Evolutionary conservation across 2,797 vertebrate species (phyloP).

Genomic region (Coreius guichenoti): DNA sequence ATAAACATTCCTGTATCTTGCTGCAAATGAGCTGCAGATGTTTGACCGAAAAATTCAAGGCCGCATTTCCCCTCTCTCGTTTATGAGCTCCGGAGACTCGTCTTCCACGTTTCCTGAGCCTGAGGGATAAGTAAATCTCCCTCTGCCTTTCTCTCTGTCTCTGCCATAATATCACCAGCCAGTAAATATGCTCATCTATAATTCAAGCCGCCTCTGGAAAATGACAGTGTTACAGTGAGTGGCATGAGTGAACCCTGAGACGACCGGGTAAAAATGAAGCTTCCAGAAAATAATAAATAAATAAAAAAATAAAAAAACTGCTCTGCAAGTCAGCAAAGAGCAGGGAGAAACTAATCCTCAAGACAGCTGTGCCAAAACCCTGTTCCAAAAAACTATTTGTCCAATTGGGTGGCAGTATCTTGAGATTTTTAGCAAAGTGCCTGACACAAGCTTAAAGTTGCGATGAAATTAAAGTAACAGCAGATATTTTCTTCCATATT

Average conservation of each 20-base stretch:
- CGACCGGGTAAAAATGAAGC: conserved; percentile 9
- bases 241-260: conserved; percentile 28
- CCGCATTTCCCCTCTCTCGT: conserved; percentile 2
- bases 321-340: conserved; percentile 35
- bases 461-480: neutral
- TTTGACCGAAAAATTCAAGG: conserved; percentile 34
- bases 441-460: neutral
- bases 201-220: conserved; percentile 57
- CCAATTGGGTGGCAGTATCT: neutral
- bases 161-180: conserved; percentile 49
- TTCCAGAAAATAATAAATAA: neutral
- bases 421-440: conserved; percentile 1
- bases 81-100: conserved; percentile 34
- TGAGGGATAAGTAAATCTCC: conserved; percentile 45
- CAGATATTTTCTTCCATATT: neutral
- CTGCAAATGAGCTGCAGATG: conserved; percentile 22
- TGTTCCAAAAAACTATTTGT: neutral
- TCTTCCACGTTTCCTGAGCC: conserved; percentile 1
- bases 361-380: conserved; percentile 6
- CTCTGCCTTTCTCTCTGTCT: conserved; percentile 16
- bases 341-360: conserved; percentile 14
- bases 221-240: conserved; percentile 55
- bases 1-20: conserved; percentile 17
- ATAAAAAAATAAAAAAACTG: conserved; percentile 1
- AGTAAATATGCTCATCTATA: conserved; percentile 63